Evolutionary conservation across 2,888 invertebrate species (phyloP), one percentile per base, ranked within the genome.

Genomic region (Andrena haemorrhoa): DNA sequence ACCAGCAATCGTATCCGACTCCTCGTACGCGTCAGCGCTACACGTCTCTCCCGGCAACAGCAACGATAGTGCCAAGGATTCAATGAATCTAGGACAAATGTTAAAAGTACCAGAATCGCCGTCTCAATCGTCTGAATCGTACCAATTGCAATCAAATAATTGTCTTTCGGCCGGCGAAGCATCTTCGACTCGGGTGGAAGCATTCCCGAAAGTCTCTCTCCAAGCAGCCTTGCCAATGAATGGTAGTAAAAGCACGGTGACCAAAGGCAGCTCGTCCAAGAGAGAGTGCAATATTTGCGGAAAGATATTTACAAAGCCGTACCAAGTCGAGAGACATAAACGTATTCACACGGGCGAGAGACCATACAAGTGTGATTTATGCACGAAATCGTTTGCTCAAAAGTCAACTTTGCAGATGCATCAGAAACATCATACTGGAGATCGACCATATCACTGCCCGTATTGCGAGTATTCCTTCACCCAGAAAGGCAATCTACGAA

Each of bases 401-500:
- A 95, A 95, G 84, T 95, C 95, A 33, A 95, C 96, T 0, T 92
- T 96, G 47, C 94, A 95, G 73, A 95, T 95, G 83, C 96, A 96
- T 90, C 94, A 95, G 88, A 95, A 95, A 72, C 94, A 95, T 79
- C 96, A 96, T 92, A 94, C 94, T 0, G 95, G 95, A 5, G 94
- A 95, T 79, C 94, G 95, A 61, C 95, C 96, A 0, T 95, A 94
- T 89, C 92, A 93, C 3, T 96, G 96, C 90, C 93, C 94, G 0
- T 94, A 95, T 82, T 96, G 96, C 91, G 94, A 94, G n/a, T 95
- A 95, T 85, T 94, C 94, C 10, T 96, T 96, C 89, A 94, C 95
- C n/a, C 95, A 95, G 81, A 95, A 95, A 86, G 95, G 95, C 41
- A 95, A 95, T 90, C 92, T 96, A 8, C 95, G 95, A 84, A 95